Percentiles rank a stretch among this genome's conserved stretches.
Evolutionary conservation across 2,888 invertebrate genomes (phyloP).

Genomic region (Miltochrista miniata): DNA sequence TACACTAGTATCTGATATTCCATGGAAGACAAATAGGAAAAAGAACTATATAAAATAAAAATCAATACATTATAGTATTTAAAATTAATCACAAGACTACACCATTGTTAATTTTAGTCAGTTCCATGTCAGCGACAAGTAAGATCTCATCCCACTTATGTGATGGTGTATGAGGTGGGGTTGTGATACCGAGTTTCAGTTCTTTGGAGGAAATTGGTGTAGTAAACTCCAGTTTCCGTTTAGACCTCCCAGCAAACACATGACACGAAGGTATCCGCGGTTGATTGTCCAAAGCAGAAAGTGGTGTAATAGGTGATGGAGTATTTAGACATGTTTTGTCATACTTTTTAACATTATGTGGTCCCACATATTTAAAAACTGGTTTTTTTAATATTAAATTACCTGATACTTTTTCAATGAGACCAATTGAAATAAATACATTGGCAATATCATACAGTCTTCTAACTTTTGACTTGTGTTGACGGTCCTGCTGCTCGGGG

Average conservation of each 20-base stretch:
- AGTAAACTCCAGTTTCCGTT: constrained; percentile 77
- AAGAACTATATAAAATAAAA: constrained; percentile 52
- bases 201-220: constrained; percentile 65
- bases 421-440: constrained; percentile 88
- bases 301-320: constrained; percentile 71
- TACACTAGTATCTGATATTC: constrained; percentile 41
- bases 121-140: constrained; percentile 83
- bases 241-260: constrained; percentile 68
- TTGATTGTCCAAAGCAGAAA: constrained; percentile 56
- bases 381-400: constrained; percentile 85
- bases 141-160: constrained; percentile 84
- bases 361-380: constrained; percentile 86
- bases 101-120: constrained; percentile 81
- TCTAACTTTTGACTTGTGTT: constrained; percentile 87
- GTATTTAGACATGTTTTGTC: constrained; percentile 54
- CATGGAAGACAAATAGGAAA: constrained; percentile 69
- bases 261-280: constrained; percentile 57
- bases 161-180: constrained; percentile 74
- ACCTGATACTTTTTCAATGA: constrained; percentile 87
- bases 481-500: constrained; percentile 77
- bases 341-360: constrained; percentile 66
- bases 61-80: constrained; percentile 43
- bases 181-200: constrained; percentile 62
- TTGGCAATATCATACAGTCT: constrained; percentile 91
- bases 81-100: constrained; percentile 60